phyloP scores from a whole-genome alignment of 2,888 invertebrate species.

The Drosophila paracracens region DNA sequence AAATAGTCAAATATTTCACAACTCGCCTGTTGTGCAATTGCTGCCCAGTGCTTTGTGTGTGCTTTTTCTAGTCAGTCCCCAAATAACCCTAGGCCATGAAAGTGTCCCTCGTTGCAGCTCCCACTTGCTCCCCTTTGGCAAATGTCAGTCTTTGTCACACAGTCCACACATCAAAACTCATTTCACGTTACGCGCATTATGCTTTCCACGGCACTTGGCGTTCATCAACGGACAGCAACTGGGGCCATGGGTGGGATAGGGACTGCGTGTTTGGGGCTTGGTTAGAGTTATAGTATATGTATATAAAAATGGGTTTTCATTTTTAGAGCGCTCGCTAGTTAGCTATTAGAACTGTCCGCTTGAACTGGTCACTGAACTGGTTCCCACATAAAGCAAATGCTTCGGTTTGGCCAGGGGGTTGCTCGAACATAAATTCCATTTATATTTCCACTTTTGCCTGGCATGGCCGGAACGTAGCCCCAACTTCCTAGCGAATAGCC shows the following conservation, averaged over 20 bases:
- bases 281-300: slow-evolving; percentile 56
- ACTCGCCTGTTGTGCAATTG: slow-evolving; percentile 18
- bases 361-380: slow-evolving; percentile 49
- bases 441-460: slow-evolving; percentile 61
- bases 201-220: slow-evolving; percentile 74
- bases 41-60: slow-evolving; percentile 34
- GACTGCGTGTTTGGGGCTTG: slow-evolving; percentile 52
- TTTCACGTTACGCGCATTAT: slow-evolving; percentile 79
- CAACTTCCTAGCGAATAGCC: slow-evolving; percentile 41
- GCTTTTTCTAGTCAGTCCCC: slow-evolving; percentile 34
- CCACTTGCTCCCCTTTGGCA: slow-evolving; percentile 36
- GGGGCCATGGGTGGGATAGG: slow-evolving; percentile 27
- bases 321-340: slow-evolving; percentile 42
- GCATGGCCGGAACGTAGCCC: slow-evolving; percentile 32
- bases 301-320: slow-evolving; percentile 6
- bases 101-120: slow-evolving; percentile 39
- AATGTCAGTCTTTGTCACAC: slow-evolving; percentile 38
- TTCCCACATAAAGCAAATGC: slow-evolving; percentile 60
- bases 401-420: slow-evolving; percentile 28
- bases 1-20: slow-evolving; percentile 11
- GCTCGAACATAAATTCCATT: slow-evolving; percentile 77
- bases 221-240: slow-evolving; percentile 71
- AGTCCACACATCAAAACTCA: slow-evolving; percentile 69
- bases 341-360: slow-evolving; percentile 61
- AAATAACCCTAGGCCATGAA: slow-evolving; percentile 60